Evolutionary conservation across 2,888 invertebrate genomes (phyloP), one percentile per base, ranked within the genome.

Genomic region (Colostygia pectinataria): DNA sequence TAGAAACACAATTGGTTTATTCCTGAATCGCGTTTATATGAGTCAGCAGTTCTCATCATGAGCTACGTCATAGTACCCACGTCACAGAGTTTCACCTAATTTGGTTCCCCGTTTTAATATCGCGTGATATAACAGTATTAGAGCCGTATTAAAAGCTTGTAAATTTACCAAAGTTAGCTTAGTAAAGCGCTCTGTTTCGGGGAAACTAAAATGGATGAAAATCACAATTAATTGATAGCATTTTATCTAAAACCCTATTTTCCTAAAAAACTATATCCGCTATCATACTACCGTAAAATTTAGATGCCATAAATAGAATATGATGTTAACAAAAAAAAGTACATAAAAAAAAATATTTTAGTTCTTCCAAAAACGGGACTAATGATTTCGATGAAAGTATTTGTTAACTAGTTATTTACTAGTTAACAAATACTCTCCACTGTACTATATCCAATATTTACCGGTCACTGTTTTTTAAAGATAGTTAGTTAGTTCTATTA

Each of bases 81-180:
- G 59, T 63, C 65, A 61, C 53, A 44, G 51, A 61, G 53, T 61
- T 66, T 46, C 61, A 61, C 49, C 57, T 66, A 68, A 65, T 68
- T 67, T 61, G 61, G 65, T 15, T 48, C 23, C 55, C 55, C 50
- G 61, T 66, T 69, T 63, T 66, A 70, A 66, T 65, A 69, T 69
- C 57, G 66, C 71, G 65, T 68, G 68, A 59, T 67, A 58, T 57
- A 54, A 53, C 40, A 45, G 55, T 57, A 49, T 61, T 62, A 64
- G 56, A 63, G 53, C 31, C 29, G 32, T 18, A 32, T 45, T 39
- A 39, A 33, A 45, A 39, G 38, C 44, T 50, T 40, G 42, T 48
- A 48, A 48, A 42, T 43, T 38, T 15, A 38, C 28, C 49, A 57
- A 68, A 65, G 45, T 68, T 68, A 66, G 62, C 61, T 65, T 64